phyloP scores from a whole-genome alignment of 2,113 vertebrate genomes.

The Neolamprologus toae region DNA sequence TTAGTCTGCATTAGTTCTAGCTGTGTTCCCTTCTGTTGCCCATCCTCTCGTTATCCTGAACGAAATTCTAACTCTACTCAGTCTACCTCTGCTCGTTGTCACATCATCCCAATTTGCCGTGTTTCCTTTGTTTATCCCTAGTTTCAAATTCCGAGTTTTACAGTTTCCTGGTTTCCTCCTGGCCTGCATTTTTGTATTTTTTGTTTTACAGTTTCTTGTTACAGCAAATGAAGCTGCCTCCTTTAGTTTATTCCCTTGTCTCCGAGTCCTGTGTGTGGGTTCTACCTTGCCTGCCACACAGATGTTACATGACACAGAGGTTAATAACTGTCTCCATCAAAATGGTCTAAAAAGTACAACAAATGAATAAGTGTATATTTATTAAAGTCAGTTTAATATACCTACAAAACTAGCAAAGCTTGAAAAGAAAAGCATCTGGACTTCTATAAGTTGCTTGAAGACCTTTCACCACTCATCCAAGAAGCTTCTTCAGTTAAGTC shows the following conservation, averaged over 20 bases:
- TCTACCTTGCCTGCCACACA: neutral
- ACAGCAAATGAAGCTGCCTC: neutral
- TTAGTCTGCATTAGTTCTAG: neutral
- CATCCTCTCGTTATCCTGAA: neutral
- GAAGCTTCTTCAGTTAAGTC: neutral
- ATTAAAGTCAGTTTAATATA: neutral
- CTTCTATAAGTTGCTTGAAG: neutral
- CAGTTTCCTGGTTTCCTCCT: neutral
- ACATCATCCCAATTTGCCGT: neutral
- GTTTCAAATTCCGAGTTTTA: neutral
- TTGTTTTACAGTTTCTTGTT: neutral
- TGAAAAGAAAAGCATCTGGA: neutral
- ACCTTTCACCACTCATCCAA: fast-evolving
- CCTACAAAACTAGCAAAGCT: neutral
- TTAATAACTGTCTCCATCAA: neutral
- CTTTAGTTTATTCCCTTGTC: neutral
- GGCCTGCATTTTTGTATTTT: neutral
- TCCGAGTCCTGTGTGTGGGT: neutral
- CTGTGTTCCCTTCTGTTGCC: neutral
- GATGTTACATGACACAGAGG: neutral
- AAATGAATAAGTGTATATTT: neutral
- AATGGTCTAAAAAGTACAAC: neutral
- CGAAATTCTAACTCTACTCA: neutral
- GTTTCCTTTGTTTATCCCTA: neutral
- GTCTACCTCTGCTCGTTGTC: neutral